Percentiles rank a stretch among this genome's conserved stretches.
phyloP scores from a whole-genome alignment of 2,888 invertebrate genomes.

The Cerastis leucographa region DNA sequence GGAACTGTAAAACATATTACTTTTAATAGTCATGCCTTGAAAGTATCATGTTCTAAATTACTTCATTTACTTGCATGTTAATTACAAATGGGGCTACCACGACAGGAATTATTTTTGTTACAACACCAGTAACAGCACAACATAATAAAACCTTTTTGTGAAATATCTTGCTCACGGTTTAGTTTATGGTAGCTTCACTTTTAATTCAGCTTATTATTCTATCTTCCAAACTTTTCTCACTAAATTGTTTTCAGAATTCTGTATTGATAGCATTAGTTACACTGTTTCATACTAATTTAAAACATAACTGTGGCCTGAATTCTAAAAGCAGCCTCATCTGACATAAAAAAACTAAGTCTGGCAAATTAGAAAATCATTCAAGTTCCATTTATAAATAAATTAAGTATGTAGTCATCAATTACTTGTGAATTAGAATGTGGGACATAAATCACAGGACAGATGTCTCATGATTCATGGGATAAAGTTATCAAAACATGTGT shows the following conservation, averaged over 20 bases:
- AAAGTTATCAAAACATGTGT: conserved; percentile 75
- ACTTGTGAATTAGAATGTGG: conserved; percentile 55
- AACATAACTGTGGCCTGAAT: not conserved
- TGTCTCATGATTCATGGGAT: conserved; percentile 78
- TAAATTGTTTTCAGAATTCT: not conserved
- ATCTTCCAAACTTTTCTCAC: not conserved
- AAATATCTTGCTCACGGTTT: not conserved
- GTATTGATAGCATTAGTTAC: no score
- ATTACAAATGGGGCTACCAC: conserved; percentile 17
- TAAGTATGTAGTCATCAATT: conserved; percentile 39
- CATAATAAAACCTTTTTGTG: not conserved
- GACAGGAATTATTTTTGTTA: conserved; percentile 5
- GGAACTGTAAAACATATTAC: conserved; percentile 20
- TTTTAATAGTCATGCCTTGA: conserved; percentile 9
- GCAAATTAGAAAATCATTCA: conserved; percentile 29
- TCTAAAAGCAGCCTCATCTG: not conserved
- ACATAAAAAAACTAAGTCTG: not conserved
- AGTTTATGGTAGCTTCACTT: not conserved
- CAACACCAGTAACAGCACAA: not conserved
- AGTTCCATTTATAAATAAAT: conserved; percentile 45
- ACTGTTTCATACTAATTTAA: not conserved
- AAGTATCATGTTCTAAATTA: conserved; percentile 35
- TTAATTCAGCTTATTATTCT: not conserved
- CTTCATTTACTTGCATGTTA: conserved; percentile 34
- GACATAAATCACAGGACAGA: conserved; percentile 72